Evolutionary conservation across 2,797 vertebrate genomes (phyloP), one percentile per base, ranked within the genome.

Genomic region (Oreortyx pictus): DNA sequence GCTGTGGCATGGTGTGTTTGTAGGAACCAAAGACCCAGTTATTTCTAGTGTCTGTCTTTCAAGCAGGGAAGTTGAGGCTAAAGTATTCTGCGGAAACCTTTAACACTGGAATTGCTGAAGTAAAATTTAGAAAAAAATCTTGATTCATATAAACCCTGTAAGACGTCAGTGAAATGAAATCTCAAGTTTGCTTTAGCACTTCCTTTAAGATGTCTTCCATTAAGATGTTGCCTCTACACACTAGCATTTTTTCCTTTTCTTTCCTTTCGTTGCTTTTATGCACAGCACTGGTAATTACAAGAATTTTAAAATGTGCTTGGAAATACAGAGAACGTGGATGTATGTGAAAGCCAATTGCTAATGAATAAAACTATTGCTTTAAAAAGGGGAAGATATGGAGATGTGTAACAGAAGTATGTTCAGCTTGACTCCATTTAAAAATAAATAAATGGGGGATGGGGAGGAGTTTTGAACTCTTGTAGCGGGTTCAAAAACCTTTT

Each of bases 401-500:
- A 14, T n/a, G 13, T 57, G 31, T 80, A 33, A 66, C 56, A 81
- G 19, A 70, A 80, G 31, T 86, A 29, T 52, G 50, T 52, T 87
- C 86, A 11, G 31, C 82, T 92, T 82, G 61, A 13, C 66, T 86
- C 35, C 68, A 56, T 52, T 52, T 75, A 35, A 46, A 87, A 94
- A 62, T 52, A 52, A 52, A 25, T 9, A 66, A 49, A 7, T 5
- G 57, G 47, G 23, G 62, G 65, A 60, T 39, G 77, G 46, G 39
- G 90, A 19, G 11, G 43, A 76, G 33, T 56, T 57, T 65, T 83
- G 60, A 83, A 54, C 29, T 70, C 35, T 15, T 62, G 9, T 54
- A 93, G 73, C 27, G 25, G 57, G 49, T 76, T 78, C 37, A 82
- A 77, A 94, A 90, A 11, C 5, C 9, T 71, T 77, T 92, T 91